Evolutionary conservation across 1,140 invertebrate species (phyloP).

Genomic region (Drosophila kohkoa): DNA sequence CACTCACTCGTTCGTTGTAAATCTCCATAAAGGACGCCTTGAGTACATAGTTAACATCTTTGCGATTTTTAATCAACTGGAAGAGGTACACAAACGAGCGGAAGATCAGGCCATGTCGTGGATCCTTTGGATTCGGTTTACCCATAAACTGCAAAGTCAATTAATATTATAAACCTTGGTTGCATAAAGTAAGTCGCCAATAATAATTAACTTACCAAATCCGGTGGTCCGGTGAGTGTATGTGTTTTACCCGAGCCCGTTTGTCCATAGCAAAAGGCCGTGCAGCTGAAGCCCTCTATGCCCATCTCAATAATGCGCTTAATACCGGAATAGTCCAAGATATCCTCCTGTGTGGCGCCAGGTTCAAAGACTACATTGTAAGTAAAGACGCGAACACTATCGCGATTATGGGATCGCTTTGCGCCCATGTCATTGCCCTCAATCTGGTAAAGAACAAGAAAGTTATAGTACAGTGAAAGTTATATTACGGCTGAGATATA

Average conservation of each 20-base stretch:
- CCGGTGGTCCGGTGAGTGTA: conserved; percentile 96
- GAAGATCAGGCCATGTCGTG: conserved; percentile 93
- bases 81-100: conserved; percentile 96
- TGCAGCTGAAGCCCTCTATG: conserved; percentile 96
- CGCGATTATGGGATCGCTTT: conserved; percentile 77
- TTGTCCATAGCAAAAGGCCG: conserved; percentile 98
- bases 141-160: conserved; percentile 62
- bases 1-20: conserved; percentile 96
- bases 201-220: conserved; percentile 87
- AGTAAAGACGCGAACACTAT: conserved; percentile 92
- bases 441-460: conserved; percentile 66
- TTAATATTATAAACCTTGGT: conserved; percentile 86
- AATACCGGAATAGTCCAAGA: conserved; percentile 93
- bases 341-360: conserved; percentile 92
- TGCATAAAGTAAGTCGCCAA: conserved; percentile 36
- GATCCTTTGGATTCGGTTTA: conserved; percentile 81
- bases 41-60: conserved; percentile 93
- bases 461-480: no score
- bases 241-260: conserved; percentile 98
- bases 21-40: conserved; percentile 98
- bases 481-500: no score
- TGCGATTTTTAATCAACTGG: conserved; percentile 90
- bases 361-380: conserved; percentile 96
- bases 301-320: conserved; percentile 96
- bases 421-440: conserved; percentile 84